Evolutionary conservation across 2,888 invertebrate species (phyloP).

Genomic region (Perithous albicinctus): DNA sequence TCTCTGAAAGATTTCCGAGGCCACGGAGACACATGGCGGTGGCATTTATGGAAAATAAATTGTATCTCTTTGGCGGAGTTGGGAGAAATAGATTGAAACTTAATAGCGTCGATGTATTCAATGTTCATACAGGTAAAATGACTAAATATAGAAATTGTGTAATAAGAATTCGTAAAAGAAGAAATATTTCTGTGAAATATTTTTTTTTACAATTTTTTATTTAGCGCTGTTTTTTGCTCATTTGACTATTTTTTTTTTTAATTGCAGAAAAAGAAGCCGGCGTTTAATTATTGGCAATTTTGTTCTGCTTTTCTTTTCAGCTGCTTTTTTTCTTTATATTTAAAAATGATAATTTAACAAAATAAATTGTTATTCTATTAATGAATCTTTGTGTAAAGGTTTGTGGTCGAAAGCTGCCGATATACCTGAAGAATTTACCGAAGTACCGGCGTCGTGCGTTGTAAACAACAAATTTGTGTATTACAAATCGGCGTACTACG

Average conservation of each 20-base stretch:
- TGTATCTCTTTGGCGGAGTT: conserved; percentile 78
- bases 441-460: conserved; percentile 73
- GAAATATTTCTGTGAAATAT: no score
- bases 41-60: conserved; percentile 73
- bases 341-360: not conserved
- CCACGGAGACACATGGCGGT: conserved; percentile 78
- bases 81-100: conserved; percentile 76
- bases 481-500: conserved; percentile 70
- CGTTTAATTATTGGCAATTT: no score
- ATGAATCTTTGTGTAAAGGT: conserved; percentile 56
- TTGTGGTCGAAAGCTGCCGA: conserved; percentile 71
- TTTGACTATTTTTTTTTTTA: no score
- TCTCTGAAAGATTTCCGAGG: conserved; percentile 69
- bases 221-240: no score
- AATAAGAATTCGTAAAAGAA: no score
- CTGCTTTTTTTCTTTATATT: no score
- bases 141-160: no score
- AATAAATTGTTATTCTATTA: not conserved
- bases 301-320: no score
- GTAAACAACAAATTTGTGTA: conserved; percentile 72
- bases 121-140: conserved; percentile 77
- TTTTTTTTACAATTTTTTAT: no score
- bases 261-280: no score
- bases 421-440: conserved; percentile 75
- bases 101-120: conserved; percentile 72